Base-by-base conservation (phyloP, 2,888 invertebrate genomes). In the Cephus pygmeus region DNA sequence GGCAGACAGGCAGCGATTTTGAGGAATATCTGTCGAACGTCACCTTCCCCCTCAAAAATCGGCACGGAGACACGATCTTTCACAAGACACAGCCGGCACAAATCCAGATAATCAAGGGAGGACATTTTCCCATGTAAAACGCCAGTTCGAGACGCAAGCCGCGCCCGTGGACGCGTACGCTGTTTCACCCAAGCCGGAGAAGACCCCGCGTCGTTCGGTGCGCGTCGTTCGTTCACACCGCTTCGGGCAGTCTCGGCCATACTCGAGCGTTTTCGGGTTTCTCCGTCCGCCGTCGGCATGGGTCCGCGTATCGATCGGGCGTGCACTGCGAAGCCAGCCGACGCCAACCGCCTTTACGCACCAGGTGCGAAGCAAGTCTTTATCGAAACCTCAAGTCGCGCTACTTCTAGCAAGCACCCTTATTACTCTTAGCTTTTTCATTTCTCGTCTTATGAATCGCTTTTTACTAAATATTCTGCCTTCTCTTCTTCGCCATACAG, bases 1-100 rank as follows among this genome's bases (percentile, higher is more conserved):
- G 95, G 95, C 90, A 95, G 93, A 91, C 95, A 95, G 85, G 95
- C 92, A 81, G 94, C 93, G 92, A 95, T 95, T 93, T 95, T 95
- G 83, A 94, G 90, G 88, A 94, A 95, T 85, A 95, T 93, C 87
- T 93, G 92, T 85, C 92, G 90, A 81, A 92, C 91, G 83, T 95
- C 94, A 87, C 94, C 94, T 87, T 94, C 94, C 84, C 94, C 95
- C 84, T 94, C 95, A 89, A 95, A 95, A 90, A 95, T 95, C 86
- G 94, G 92, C 88, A 95, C 93, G 88, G 94, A 94, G 75, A 95
- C 95, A 91, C 93, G 90, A 90, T 93, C 91, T 86, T 91, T 92
- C 80, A 91, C 91, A 83, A 92, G 90, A 87, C 92, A 92, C 86
- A 92, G 85, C 83, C 92, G 89, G 86, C 92, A 92, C 83, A 92